Percentiles rank a stretch among this genome's conserved stretches.
Conservation (phyloP, 2,888 invertebrate genomes). For the Dryadula phaetusa region DNA sequence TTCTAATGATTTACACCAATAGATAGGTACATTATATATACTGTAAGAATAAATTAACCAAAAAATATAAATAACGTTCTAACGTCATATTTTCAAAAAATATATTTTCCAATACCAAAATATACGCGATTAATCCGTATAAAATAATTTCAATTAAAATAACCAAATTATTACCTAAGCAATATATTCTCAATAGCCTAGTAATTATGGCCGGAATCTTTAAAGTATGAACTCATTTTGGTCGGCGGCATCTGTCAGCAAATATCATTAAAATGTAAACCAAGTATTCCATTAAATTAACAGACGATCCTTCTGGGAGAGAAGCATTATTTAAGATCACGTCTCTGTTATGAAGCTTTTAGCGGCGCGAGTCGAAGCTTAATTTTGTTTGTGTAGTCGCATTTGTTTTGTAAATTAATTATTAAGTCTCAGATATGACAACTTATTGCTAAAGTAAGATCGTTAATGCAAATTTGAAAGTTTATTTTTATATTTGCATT, state of each 20-base stretch:
- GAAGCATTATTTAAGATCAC: constrained; percentile 50
- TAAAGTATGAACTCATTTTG: neutral
- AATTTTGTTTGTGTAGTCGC: constrained; percentile 28
- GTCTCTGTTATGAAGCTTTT: constrained; percentile 37
- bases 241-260: constrained; percentile 6
- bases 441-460: neutral
- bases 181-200: constrained; percentile 2
- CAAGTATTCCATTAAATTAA: constrained; percentile 37
- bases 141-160: no score
- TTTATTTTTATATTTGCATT: neutral
- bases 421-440: neutral
- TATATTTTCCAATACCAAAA: no score
- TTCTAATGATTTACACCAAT: no score
- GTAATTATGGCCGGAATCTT: neutral
- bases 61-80: no score
- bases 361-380: constrained; percentile 31
- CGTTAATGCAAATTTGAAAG: neutral
- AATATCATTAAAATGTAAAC: constrained; percentile 37
- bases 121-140: no score
- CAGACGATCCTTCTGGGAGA: constrained; percentile 33
- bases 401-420: constrained; percentile 29
- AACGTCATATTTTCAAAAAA: no score
- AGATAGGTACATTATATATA: no score
- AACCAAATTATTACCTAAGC: neutral
- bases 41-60: no score